Percentiles rank a stretch among this genome's conserved stretches.
These are phyloP conservation scores for Misgurnus mizolepis DNA, from an alignment of 2,113 vertebrate genomes.

Conservation along the genomic window DNA sequence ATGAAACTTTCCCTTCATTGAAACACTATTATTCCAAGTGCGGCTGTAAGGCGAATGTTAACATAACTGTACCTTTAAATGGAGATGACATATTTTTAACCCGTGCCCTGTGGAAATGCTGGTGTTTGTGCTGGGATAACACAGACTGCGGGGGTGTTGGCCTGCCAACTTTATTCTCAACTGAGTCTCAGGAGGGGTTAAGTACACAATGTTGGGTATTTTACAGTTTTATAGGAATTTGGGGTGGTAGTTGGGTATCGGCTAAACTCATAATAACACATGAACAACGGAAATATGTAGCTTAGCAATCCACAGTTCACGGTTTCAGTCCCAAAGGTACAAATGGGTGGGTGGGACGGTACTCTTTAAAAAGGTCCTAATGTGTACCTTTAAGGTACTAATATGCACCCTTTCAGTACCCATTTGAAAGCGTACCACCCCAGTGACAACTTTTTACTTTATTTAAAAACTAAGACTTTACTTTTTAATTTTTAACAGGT, in stretches of 20 bases:
- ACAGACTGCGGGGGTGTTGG: constrained; percentile 70
- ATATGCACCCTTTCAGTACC: no score
- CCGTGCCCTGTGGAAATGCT: constrained; percentile 64
- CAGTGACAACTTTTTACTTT: no score
- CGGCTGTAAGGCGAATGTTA: constrained; percentile 57
- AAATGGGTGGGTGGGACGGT: no score
- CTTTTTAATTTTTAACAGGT: constrained; percentile 38
- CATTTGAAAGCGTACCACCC: no score
- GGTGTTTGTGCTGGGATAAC: constrained; percentile 63
- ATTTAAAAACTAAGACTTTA: not conserved
- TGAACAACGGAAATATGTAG: no score
- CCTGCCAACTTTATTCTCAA: constrained; percentile 72
- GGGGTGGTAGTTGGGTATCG: constrained; percentile 36
- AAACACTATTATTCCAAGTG: constrained; percentile 65
- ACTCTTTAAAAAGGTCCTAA: no score
- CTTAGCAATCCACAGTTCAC: no score
- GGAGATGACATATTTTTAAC: constrained; percentile 73
- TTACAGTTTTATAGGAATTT: constrained; percentile 4
- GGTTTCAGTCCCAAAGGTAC: no score
- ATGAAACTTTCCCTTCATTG: constrained; percentile 55
- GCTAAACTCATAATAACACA: constrained; percentile 9
- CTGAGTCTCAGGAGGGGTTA: constrained; percentile 68
- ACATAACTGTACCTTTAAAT: constrained; percentile 70
- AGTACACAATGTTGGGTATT: constrained; percentile 63
- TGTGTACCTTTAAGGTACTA: no score